A percentile compares a stretch with the other conserved stretches of the same genome.
Conservation (phyloP, 2,888 invertebrate species). For the Melanostoma mellinum region DNA sequence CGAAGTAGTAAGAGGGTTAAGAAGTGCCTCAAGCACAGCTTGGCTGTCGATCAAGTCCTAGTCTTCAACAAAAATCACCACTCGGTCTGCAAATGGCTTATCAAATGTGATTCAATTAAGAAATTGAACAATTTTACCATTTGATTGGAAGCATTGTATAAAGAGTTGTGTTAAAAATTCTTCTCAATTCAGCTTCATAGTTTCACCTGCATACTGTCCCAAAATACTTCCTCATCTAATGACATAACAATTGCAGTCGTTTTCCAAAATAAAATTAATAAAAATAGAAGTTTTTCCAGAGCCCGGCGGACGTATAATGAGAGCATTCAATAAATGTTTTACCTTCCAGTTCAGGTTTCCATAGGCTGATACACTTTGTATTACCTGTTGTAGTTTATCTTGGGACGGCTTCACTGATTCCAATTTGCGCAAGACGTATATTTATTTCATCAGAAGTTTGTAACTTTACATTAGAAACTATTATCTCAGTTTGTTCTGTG, state of each 20-base stretch:
- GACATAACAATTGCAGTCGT: slow-evolving; percentile 82
- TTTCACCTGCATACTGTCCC: slow-evolving; percentile 83
- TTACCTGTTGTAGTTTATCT: slow-evolving; percentile 67
- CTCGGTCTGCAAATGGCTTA: too few relatives aligned
- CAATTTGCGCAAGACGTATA: too few relatives aligned
- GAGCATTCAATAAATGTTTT: slow-evolving; percentile 75
- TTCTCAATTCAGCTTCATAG: slow-evolving; percentile 82
- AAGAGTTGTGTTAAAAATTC: slow-evolving; percentile 81
- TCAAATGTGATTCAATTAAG: background rate
- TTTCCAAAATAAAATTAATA: slow-evolving; percentile 81
- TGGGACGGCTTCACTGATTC: too few relatives aligned
- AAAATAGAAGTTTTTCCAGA: slow-evolving; percentile 85
- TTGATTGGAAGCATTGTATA: slow-evolving; percentile 76
- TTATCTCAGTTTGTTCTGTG: slow-evolving; percentile 73
- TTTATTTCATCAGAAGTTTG: too few relatives aligned
- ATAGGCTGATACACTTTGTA: slow-evolving; percentile 78
- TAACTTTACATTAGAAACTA: too few relatives aligned
- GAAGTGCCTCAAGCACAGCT: too few relatives aligned
- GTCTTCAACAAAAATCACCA: too few relatives aligned
- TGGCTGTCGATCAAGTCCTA: too few relatives aligned
- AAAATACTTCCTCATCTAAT: slow-evolving; percentile 82
- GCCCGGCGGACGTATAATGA: slow-evolving; percentile 83
- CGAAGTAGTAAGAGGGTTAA: too few relatives aligned
- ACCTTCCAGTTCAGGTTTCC: slow-evolving; percentile 76
- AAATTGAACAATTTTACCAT: slow-evolving; percentile 75